Conservation (phyloP, 2,888 invertebrate genomes). For the Melikaiella ostensackeni region DNA sequence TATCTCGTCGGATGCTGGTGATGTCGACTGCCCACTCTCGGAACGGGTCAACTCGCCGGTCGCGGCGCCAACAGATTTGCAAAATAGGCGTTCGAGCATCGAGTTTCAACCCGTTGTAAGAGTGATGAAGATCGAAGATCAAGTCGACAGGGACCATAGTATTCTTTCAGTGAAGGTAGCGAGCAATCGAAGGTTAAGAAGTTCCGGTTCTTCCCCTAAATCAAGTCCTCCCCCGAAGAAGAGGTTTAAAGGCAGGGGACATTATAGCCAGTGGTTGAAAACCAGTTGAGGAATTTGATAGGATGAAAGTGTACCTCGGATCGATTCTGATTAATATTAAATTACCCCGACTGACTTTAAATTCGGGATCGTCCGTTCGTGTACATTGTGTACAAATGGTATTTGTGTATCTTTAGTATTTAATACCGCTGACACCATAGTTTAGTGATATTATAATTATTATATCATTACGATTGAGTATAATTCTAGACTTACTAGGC, state of each 20-base stretch:
- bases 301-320: conserved; percentile 18
- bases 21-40: conserved; percentile 62
- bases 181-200: conserved; percentile 73
- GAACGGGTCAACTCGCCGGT: conserved; percentile 66
- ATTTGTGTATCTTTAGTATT: conserved; percentile 75
- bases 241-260: conserved; percentile 67
- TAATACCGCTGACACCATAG: conserved; percentile 65
- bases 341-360: conserved; percentile 26
- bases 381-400: conserved; percentile 74
- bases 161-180: conserved; percentile 72
- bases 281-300: conserved; percentile 67
- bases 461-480: conserved; percentile 54
- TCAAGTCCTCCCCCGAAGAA: conserved; percentile 68
- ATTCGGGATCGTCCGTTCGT: conserved; percentile 47
- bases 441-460: conserved; percentile 63
- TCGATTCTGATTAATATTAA: conserved; percentile 26
- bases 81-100: conserved; percentile 73
- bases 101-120: conserved; percentile 84
- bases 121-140: conserved; percentile 82
- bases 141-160: conserved; percentile 73
- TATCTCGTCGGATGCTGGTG: conserved; percentile 58
- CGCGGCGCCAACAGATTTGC: conserved; percentile 62
- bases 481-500: conserved; percentile 49
- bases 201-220: conserved; percentile 69
- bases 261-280: conserved; percentile 71